phyloP scores from a whole-genome alignment of 2,888 invertebrate genomes.

The Eucera pruinosa region DNA sequence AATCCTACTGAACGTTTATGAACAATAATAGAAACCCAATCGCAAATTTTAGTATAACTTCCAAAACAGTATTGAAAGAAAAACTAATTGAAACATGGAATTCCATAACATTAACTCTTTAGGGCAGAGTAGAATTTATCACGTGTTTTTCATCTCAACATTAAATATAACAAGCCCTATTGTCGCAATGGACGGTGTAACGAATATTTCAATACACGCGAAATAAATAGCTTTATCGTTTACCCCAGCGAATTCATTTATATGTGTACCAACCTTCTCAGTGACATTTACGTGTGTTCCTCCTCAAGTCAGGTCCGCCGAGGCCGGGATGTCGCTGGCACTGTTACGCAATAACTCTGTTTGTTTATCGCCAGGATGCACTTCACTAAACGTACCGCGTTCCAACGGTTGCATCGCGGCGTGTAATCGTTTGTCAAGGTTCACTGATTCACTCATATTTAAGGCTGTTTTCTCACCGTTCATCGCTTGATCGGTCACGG shows the following conservation, averaged over 20 bases:
- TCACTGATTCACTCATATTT: constrained; percentile 60
- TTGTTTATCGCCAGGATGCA: constrained; percentile 61
- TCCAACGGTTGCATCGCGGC: constrained; percentile 56
- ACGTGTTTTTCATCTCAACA: too few species aligned
- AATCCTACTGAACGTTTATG: too few species aligned
- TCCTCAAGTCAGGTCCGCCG: constrained; percentile 69
- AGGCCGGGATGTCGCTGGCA: constrained; percentile 60
- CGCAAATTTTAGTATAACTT: too few species aligned
- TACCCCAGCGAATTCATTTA: neutral
- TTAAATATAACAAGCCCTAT: too few species aligned
- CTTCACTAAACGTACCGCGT: constrained; percentile 63
- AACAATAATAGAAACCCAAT: too few species aligned
- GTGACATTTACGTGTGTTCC: constrained; percentile 67
- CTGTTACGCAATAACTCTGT: constrained; percentile 56
- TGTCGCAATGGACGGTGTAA: too few species aligned
- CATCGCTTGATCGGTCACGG: constrained; percentile 26
- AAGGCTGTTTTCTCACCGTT: constrained; percentile 39
- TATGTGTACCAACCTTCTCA: constrained; percentile 63
- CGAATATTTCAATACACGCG: too few species aligned
- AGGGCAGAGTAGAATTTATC: too few species aligned
- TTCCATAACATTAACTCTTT: too few species aligned
- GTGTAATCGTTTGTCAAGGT: constrained; percentile 55
- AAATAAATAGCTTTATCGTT: too few species aligned
- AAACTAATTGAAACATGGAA: too few species aligned
- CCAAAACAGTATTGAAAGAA: too few species aligned